Conservation (phyloP, 2,113 vertebrate species). For the Cyprinodon variegatus region DNA sequence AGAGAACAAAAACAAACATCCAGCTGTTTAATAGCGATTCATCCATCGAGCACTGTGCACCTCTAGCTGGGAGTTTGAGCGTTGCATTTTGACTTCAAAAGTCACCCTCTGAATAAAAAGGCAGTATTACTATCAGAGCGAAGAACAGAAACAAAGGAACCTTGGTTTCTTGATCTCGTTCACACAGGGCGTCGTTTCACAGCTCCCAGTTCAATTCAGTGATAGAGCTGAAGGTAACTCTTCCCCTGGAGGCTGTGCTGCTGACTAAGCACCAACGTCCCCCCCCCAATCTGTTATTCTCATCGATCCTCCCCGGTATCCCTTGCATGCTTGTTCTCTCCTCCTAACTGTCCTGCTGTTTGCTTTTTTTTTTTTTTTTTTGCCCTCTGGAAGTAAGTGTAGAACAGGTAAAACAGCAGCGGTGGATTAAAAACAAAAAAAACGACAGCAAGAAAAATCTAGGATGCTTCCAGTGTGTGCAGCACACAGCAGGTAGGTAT, state of each 20-base stretch:
- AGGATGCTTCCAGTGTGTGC: slow-evolving; percentile 12
- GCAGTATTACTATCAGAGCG: background rate
- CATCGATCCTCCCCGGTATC: slow-evolving; percentile 56
- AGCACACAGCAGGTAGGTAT: slow-evolving; percentile 47
- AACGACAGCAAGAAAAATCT: background rate
- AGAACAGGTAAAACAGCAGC: slow-evolving; percentile 8
- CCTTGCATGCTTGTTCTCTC: slow-evolving; percentile 51
- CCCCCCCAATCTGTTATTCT: slow-evolving; percentile 57
- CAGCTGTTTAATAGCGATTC: background rate
- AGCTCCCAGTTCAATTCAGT: slow-evolving; percentile 24
- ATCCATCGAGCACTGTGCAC: background rate
- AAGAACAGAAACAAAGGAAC: background rate
- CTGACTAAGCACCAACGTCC: slow-evolving; percentile 61
- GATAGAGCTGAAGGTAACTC: slow-evolving; percentile 33
- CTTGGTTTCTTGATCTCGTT: slow-evolving; percentile 3
- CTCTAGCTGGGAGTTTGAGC: background rate
- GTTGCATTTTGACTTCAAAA: background rate
- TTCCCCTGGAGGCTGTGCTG: slow-evolving; percentile 33
- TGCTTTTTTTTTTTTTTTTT: slow-evolving; percentile 17
- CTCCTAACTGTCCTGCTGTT: slow-evolving; percentile 14
- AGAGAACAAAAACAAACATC: background rate
- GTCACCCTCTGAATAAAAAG: background rate
- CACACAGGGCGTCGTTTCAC: slow-evolving; percentile 10
- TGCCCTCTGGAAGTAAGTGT: slow-evolving; percentile 23
- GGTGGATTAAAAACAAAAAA: background rate